Evolutionary conservation across 2,797 vertebrate species (phyloP).

Genomic region (Helarctos malayanus): DNA sequence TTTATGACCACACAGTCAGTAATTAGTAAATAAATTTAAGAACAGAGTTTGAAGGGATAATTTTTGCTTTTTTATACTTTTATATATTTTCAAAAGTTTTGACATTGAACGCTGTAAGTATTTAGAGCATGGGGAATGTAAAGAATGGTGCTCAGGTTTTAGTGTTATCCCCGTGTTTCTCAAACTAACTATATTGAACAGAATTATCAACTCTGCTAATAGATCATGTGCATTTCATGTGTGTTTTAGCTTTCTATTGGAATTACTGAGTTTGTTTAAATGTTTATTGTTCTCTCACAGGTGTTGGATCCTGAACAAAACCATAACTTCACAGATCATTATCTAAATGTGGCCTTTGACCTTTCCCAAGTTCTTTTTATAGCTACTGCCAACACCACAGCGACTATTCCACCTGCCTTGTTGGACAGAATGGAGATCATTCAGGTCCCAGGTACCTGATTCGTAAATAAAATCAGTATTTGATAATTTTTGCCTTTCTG

Average conservation of each 20-base stretch:
- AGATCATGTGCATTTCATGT: background rate
- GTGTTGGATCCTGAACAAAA: constrained; percentile 99
- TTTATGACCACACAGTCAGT: background rate
- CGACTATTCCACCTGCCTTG: constrained; percentile 96
- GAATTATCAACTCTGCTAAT: background rate
- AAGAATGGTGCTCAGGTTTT: background rate
- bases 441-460: constrained; percentile 95
- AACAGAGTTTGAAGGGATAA: background rate
- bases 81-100: background rate
- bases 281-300: constrained; percentile 86
- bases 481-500: background rate
- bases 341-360: constrained; percentile 98
- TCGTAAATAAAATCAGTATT: background rate
- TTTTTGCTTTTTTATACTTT: constrained; percentile 17
- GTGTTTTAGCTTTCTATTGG: background rate
- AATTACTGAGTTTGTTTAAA: background rate
- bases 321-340: constrained; percentile 98
- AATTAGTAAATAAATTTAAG: background rate
- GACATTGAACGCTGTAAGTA: background rate
- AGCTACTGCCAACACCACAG: constrained; percentile 97
- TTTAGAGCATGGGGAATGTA: background rate
- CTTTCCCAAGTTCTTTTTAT: constrained; percentile 99
- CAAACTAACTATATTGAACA: background rate
- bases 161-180: background rate
- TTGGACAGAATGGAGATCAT: constrained; percentile 99